Conservation (phyloP, 2,113 vertebrate species). For the Phocoena phocoena region DNA sequence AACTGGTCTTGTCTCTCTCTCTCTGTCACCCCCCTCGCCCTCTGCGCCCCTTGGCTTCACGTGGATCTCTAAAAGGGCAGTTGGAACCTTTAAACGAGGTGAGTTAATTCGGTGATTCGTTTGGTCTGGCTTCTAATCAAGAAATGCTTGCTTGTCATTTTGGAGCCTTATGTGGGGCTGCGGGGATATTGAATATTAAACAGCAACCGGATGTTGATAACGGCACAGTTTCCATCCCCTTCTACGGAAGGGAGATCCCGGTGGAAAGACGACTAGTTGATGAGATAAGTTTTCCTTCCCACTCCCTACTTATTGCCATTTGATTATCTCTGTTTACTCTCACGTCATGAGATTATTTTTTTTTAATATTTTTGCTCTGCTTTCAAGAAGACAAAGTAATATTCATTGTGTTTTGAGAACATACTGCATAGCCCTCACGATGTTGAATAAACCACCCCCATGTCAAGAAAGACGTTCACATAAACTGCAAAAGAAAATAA, state of each 20-base stretch:
- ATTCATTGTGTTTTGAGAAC: conserved; percentile 62
- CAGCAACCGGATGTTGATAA: neutral
- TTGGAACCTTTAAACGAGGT: conserved; percentile 95
- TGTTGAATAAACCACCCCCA: conserved; percentile 72
- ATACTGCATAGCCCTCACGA: conserved; percentile 42
- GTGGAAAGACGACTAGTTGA: neutral
- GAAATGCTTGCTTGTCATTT: conserved; percentile 73
- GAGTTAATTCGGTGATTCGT: conserved; percentile 83
- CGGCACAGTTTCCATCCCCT: neutral
- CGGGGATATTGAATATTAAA: conserved; percentile 53
- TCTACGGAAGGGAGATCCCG: neutral
- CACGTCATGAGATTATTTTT: neutral
- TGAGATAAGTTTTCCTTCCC: neutral
- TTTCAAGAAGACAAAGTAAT: conserved; percentile 66
- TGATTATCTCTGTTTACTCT: neutral
- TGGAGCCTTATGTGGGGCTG: conserved; percentile 67
- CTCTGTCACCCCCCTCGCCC: conserved; percentile 53
- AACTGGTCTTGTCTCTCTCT: conserved; percentile 84
- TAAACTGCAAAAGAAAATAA: conserved; percentile 75
- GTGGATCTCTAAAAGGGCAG: conserved; percentile 93
- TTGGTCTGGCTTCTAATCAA: conserved; percentile 70
- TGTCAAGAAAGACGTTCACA: conserved; percentile 69
- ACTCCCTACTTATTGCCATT: neutral
- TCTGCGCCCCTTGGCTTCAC: conserved; percentile 68
- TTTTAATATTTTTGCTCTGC: conserved; percentile 43